Percentiles rank a stretch among this genome's conserved stretches.
phyloP scores from a whole-genome alignment of 2,797 vertebrate genomes.

The Tauraco hartlaubi region DNA sequence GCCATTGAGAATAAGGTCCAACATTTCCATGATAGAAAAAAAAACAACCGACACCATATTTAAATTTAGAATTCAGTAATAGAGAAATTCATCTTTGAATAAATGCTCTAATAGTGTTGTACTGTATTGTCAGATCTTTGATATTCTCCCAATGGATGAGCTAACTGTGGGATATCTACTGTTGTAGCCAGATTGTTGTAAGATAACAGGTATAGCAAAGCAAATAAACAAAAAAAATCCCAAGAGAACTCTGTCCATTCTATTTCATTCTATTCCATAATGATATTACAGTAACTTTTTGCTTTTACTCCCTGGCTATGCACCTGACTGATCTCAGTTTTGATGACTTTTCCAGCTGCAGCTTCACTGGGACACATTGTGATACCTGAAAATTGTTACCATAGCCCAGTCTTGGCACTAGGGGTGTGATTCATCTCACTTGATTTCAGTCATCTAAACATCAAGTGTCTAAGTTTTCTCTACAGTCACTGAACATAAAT shows the following conservation, averaged over 20 bases:
- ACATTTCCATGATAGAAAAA: neutral
- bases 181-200: neutral
- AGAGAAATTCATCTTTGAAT: conserved; percentile 22
- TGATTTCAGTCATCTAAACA: neutral
- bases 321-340: neutral
- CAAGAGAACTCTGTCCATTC: neutral
- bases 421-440: neutral
- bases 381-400: neutral
- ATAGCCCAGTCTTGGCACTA: neutral
- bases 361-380: neutral
- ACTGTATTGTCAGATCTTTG: neutral
- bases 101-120: conserved; percentile 21
- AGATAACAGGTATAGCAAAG: neutral
- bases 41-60: neutral
- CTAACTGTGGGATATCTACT: neutral
- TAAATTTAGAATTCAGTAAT: conserved; percentile 32
- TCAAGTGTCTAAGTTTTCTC: neutral
- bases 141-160: neutral
- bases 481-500: neutral
- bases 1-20: neutral
- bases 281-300: neutral
- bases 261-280: neutral
- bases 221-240: conserved; percentile 13
- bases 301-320: neutral
- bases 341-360: neutral